Evolutionary conservation across 2,797 vertebrate species (phyloP).

Genomic region (Cyprinodon diabolis): DNA sequence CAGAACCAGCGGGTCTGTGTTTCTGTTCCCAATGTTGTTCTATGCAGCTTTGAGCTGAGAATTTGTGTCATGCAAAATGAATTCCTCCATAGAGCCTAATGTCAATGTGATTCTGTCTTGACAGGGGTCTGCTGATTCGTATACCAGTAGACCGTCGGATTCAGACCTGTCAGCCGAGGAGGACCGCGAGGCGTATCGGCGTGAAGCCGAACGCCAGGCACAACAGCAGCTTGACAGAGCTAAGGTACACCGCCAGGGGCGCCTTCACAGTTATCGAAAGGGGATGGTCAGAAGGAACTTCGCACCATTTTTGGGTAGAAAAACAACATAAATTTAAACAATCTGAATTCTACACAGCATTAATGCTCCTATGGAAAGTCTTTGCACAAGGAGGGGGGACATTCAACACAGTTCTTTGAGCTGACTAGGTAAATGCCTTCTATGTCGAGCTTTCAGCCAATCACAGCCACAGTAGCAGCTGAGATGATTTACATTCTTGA

Average conservation of each 20-base stretch:
- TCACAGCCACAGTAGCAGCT: too few species aligned
- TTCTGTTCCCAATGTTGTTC: background rate
- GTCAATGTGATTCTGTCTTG: constrained; percentile 19
- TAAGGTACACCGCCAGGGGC: constrained; percentile 81
- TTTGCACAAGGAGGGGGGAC: too few species aligned
- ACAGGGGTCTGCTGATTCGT: constrained; percentile 96
- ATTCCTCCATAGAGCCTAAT: background rate
- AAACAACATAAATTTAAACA: background rate
- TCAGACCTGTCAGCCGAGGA: constrained; percentile 98
- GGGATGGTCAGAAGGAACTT: background rate
- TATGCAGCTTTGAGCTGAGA: background rate
- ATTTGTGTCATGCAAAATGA: background rate
- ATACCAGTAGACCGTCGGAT: constrained; percentile 97
- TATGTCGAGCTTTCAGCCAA: too few species aligned
- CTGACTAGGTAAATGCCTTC: too few species aligned
- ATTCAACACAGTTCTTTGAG: too few species aligned
- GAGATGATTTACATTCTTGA: too few species aligned
- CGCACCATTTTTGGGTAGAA: background rate
- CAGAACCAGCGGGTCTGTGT: constrained; percentile 11
- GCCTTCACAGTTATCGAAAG: background rate
- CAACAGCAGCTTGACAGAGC: constrained; percentile 96
- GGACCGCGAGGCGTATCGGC: constrained; percentile 94
- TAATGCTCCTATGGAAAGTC: too few species aligned
- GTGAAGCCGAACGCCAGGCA: constrained; percentile 95
- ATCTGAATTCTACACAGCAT: too few species aligned